Percentiles rank a stretch among this genome's conserved stretches.
These are phyloP conservation scores for Ciconia maguari DNA, from an alignment of 2,113 vertebrate genomes.

Conservation along the genomic window DNA sequence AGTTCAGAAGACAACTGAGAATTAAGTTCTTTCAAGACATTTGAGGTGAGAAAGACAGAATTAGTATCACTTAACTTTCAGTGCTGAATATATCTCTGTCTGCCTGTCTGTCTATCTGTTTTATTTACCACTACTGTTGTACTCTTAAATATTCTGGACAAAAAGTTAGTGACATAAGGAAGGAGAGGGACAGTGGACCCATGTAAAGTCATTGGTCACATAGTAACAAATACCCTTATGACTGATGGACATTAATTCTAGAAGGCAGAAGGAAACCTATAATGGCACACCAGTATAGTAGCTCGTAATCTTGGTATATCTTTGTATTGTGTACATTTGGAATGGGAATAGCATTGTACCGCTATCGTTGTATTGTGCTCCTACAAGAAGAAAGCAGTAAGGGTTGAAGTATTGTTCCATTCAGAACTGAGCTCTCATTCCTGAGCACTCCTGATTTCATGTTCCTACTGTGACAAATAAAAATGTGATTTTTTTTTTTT, in stretches of 20 bases:
- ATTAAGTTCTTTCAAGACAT: not conserved
- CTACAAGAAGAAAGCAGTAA: not conserved
- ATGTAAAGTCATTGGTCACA: not conserved
- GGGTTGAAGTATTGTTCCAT: not conserved
- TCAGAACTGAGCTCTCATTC: not conserved
- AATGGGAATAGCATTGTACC: not conserved
- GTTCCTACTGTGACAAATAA: not conserved
- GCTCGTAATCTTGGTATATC: not conserved
- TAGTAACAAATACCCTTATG: not conserved
- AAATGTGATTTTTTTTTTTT: not conserved
- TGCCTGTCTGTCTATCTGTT: not conserved
- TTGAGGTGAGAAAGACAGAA: not conserved
- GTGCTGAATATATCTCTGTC: not conserved
- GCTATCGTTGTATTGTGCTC: not conserved
- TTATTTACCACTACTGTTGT: not conserved
- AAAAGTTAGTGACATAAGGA: not conserved
- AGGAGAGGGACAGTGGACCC: not conserved
- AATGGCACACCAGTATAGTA: rapidly evolving
- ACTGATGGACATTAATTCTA: not conserved
- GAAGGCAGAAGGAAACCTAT: not conserved
- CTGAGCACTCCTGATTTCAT: not conserved
- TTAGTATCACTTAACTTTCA: not conserved
- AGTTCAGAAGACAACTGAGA: not conserved
- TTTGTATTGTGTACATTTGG: not conserved
- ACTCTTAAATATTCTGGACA: not conserved